A percentile compares a stretch with the other conserved stretches of the same genome.
Evolutionary conservation across 2,888 invertebrate genomes (phyloP).

Genomic region (Acrobasis repandana): DNA sequence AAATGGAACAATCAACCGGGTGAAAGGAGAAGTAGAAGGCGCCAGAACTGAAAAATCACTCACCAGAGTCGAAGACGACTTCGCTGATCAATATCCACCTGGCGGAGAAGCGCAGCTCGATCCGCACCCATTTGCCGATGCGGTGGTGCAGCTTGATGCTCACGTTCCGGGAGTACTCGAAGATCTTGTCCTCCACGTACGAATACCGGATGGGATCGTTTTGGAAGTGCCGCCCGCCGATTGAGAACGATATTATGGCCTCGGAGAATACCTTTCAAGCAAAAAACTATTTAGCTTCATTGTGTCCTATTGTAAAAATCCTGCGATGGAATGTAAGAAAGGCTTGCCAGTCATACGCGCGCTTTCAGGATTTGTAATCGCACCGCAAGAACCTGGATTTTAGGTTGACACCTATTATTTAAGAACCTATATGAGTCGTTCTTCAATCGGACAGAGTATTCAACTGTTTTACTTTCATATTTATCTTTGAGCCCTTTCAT

Average conservation of each 20-base stretch:
- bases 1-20: no score
- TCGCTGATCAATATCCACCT: conserved; percentile 96
- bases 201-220: conserved; percentile 89
- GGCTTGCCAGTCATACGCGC: no score
- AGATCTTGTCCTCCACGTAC: conserved; percentile 89
- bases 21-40: neutral
- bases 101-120: conserved; percentile 90
- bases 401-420: no score
- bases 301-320: neutral
- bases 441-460: no score
- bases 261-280: conserved; percentile 88
- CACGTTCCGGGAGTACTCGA: conserved; percentile 91
- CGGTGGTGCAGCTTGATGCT: conserved; percentile 91
- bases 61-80: conserved; percentile 92
- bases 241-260: conserved; percentile 90
- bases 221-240: conserved; percentile 90
- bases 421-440: no score
- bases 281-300: conserved; percentile 24
- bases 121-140: conserved; percentile 90
- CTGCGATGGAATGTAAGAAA: no score
- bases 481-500: no score
- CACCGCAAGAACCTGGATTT: no score
- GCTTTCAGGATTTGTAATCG: no score
- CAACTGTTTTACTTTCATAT: no score
- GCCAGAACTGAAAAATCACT: conserved; percentile 41